Base-by-base conservation (phyloP, 2,888 invertebrate species). In the Dynastes maya region DNA sequence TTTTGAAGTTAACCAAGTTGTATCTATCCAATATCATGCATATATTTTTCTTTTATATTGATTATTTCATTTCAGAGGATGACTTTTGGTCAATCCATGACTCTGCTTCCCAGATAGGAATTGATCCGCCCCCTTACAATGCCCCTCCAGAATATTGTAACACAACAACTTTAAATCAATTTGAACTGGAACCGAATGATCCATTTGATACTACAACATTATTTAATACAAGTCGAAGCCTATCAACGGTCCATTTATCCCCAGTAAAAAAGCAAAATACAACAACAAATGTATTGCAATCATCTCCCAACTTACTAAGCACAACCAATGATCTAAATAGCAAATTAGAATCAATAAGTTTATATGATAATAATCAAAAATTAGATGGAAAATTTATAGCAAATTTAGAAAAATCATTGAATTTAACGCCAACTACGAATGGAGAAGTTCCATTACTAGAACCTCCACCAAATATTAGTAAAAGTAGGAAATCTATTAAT, bases 161-260 rank as follows among this genome's bases (percentile, higher is more conserved):
- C 82, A 90, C 90, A 1, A 85, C 89, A 55, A 87, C 87, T 81
- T 87, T 88, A 80, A 84, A 64, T 6, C 79, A 81, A 75, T 64
- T 76, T 5, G 71, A 68, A 80, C 45, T 83, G 0, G 70, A 83
- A 3, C 84, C 82, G n/a, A 88, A 88, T 8, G 94, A 94, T 89
- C 94, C 94, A 0, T 94, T 94, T 82, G 94, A 94, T 83, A 94
- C 94, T 0, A 92, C 92, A 1, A 81, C 82, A 40, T 63, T 86
- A 53, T 85, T 80, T 76, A 81, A 80, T 16, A 53, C 67, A 1
- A 65, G 2, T 27, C 16, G 27, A 63, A 65, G 40, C 32, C 27
- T 63, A 29, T 55, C 80, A 75, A 80, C 82, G 45, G 22, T 13
- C 1, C 58, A 74, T 13, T 40, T 74, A n/a, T 84, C 85, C 68